Percentiles rank a stretch among this genome's conserved stretches.
Evolutionary conservation across 2,797 vertebrate species (phyloP).

Genomic region (Paramormyrops hopkinsi): DNA sequence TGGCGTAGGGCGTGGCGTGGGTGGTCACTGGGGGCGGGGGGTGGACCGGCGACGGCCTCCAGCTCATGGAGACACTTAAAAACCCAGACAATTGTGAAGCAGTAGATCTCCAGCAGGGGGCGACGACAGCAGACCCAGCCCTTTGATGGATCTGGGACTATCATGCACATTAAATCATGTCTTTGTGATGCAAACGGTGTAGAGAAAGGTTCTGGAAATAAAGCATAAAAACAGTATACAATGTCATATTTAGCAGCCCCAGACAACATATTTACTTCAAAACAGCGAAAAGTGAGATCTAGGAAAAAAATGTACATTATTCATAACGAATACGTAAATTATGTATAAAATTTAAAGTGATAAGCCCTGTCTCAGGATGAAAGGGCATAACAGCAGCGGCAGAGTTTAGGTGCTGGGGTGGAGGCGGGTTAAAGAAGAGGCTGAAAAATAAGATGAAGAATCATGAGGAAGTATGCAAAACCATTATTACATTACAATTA

Average conservation of each 20-base stretch:
- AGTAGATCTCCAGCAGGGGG: conserved; percentile 7
- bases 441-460: background rate
- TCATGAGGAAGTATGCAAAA: background rate
- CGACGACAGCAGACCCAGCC: background rate
- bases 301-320: background rate
- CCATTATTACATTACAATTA: background rate
- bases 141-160: background rate
- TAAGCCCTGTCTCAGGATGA: background rate
- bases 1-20: too few relatives aligned
- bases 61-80: background rate
- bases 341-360: background rate
- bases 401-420: background rate
- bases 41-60: too few relatives aligned
- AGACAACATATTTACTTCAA: background rate
- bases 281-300: background rate
- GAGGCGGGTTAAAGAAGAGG: background rate
- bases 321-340: background rate
- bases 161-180: conserved; percentile 16
- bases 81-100: conserved; percentile 8
- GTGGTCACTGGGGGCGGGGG: too few relatives aligned
- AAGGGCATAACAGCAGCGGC: background rate
- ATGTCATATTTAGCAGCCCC: background rate
- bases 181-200: conserved; percentile 15
- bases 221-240: background rate
- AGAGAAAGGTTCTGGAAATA: conserved; percentile 11